Evolutionary conservation across 2,888 invertebrate genomes (phyloP), one percentile per base, ranked within the genome.

Genomic region (Alsophila aescularia): DNA sequence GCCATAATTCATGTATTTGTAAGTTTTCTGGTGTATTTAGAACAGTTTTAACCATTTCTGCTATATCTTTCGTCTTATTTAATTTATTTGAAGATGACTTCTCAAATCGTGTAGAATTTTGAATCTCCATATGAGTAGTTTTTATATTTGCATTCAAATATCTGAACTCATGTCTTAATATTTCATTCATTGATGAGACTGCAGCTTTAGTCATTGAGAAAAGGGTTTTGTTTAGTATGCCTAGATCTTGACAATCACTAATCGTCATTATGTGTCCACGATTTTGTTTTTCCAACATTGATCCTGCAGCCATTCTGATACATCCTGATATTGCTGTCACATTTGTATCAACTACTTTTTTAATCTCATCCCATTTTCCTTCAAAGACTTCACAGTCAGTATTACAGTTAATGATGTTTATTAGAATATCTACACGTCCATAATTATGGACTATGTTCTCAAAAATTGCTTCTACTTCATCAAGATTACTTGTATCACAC

Each of bases 251-350:
- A 64, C 58, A 29, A 66, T 75, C 67, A 18, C 68, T 74, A 8
- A 80, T 68, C 27, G 64, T 75, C 34, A 80, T 72, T 9, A 80
- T 73, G 41, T 77, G 78, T 0, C 77, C 75, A 61, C 71, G 70
- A 2, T 55, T 60, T 37, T 69, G 58, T 10, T 64, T 67, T 41
- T 73, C 67, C 32, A 76, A 69, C 71, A 80, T 75, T 2, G 52
- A 60, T n/a, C 63, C 66, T 10, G 72, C 70, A 37, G 63, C 69
- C 0, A 72, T 52, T 51, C 73, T 69, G 15, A 66, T 73, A 44
- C 67, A 69, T 14, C 69, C 68, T 16, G 75, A 52, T 32, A 67
- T 41, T 24, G 68, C 63, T 27, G 67, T 65, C 24, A 79, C 65
- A 50, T 79, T 77, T 0, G 60, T 40, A 42, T 80, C 73, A 13